A percentile compares a stretch with the other conserved stretches of the same genome.
These are phyloP conservation scores for Polydrusus pterygomalis DNA, from an alignment of 2,888 invertebrate species.

Conservation along the genomic window DNA sequence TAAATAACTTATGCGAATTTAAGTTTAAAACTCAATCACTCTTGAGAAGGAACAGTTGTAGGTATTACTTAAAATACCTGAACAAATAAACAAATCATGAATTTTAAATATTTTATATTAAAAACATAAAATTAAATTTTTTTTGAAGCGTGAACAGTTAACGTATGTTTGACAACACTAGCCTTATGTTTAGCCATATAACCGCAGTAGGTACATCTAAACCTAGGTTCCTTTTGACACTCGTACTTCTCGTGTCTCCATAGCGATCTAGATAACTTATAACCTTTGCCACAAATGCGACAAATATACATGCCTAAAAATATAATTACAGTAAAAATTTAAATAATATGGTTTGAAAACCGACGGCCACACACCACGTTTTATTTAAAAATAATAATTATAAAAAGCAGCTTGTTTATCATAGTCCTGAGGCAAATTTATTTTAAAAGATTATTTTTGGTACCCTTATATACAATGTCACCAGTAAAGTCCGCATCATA, in stretches of 20 bases:
- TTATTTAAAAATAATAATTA: not conserved
- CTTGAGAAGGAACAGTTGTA: no score
- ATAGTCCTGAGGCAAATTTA: not conserved
- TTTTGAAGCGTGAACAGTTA: slow-evolving; percentile 45
- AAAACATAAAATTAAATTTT: no score
- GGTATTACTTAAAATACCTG: no score
- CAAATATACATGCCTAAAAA: slow-evolving; percentile 17
- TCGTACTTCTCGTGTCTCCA: slow-evolving; percentile 60
- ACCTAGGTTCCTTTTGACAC: slow-evolving; percentile 59
- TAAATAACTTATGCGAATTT: no score
- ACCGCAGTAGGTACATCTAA: slow-evolving; percentile 56
- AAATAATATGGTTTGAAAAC: not conserved
- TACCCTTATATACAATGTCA: no score
- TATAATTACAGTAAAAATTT: not conserved
- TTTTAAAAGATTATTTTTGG: no score
- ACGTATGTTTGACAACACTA: slow-evolving; percentile 56
- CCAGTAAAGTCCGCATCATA: no score
- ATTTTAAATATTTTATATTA: no score
- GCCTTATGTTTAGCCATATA: slow-evolving; percentile 59
- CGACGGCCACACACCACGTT: no score
- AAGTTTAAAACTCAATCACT: no score
- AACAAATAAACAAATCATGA: no score
- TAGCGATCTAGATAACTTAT: slow-evolving; percentile 56
- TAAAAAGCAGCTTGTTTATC: not conserved
- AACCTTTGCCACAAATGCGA: slow-evolving; percentile 35